Percentiles rank a stretch among this genome's conserved stretches.
These are phyloP conservation scores for Leptothorax acervorum DNA, from an alignment of 2,888 invertebrate species.

Conservation along the genomic window DNA sequence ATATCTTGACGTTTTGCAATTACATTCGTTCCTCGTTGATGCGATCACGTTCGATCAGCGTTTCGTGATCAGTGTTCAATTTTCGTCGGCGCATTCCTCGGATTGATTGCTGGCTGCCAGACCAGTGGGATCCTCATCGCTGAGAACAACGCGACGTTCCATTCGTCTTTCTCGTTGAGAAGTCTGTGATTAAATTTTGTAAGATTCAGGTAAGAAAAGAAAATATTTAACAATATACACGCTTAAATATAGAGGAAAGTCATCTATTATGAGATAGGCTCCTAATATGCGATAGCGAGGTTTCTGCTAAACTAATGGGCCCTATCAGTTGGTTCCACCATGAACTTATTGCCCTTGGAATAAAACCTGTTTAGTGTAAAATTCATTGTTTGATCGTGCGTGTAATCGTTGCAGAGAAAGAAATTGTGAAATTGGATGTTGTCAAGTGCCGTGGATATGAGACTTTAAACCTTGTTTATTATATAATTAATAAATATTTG, in stretches of 20 bases:
- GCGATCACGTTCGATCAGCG: background rate
- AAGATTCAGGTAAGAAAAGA: background rate
- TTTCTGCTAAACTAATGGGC: too few relatives aligned
- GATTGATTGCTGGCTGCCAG: background rate
- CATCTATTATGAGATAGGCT: too few relatives aligned
- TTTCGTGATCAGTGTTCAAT: conserved; percentile 20
- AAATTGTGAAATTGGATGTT: too few relatives aligned
- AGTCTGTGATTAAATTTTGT: background rate
- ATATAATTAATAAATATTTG: too few relatives aligned
- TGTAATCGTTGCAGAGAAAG: too few relatives aligned
- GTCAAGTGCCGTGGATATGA: too few relatives aligned
- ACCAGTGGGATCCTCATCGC: background rate
- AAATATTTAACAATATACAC: background rate
- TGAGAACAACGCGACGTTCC: background rate
- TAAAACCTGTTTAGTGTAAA: too few relatives aligned
- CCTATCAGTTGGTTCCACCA: too few relatives aligned
- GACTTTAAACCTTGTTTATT: too few relatives aligned
- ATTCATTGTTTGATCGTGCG: too few relatives aligned
- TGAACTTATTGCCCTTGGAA: too few relatives aligned
- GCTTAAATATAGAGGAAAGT: background rate
- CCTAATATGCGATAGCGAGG: too few relatives aligned
- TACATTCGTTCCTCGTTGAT: conserved; percentile 2
- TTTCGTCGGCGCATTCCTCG: background rate
- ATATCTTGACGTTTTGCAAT: conserved; percentile 1
- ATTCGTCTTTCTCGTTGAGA: background rate